Evolutionary conservation across 2,113 vertebrate genomes (phyloP), one percentile per base, ranked within the genome.

Genomic region (Trinectes maculatus): DNA sequence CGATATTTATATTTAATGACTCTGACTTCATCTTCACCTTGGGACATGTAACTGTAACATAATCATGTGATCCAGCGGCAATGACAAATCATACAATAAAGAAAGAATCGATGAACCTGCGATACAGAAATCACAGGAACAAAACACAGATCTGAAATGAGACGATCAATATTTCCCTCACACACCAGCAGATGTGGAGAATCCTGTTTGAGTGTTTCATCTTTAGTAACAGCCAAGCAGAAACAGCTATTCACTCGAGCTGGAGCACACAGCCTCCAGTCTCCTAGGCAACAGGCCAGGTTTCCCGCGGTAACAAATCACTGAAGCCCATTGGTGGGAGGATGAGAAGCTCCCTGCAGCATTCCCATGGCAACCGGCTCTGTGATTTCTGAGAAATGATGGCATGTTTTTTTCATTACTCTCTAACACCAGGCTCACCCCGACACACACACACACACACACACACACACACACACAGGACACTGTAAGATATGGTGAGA

Each of bases 331-430:
- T 88, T 88, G 86, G 88, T 80, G 80, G 75, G 72, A 69, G 58
- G 69, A 64, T 26, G 63, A 82, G 82, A 82, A 85, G 86, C 82
- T 88, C 86, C 85, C 84, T 87, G 86, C 88, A 87, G 76, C 84
- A 88, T 88, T 83, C 84, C 88, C 86, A 89, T 89, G 82, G 88
- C 86, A 89, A 88, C 88, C 76, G 36, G 71, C 80, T 71, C 78
- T 65, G 74, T 83, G 79, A 69, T 74, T 76, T 83, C 79, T 71
- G 84, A 81, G 80, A 85, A 85, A 65, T 74, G 52, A 81, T 72
- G 77, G 70, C 62, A 81, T 80, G 40, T 70, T 64, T 79, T 74
- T 77, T 78, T 76, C 49, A 64, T 67, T 64, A 26, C 43, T 49
- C 62, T 75, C 53, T 70, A 80, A 54, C 65, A 82, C 40, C 25